These are phyloP conservation scores for Lordiphosa mommai DNA, from an alignment of 1,140 invertebrate species.

Conservation along the genomic window DNA sequence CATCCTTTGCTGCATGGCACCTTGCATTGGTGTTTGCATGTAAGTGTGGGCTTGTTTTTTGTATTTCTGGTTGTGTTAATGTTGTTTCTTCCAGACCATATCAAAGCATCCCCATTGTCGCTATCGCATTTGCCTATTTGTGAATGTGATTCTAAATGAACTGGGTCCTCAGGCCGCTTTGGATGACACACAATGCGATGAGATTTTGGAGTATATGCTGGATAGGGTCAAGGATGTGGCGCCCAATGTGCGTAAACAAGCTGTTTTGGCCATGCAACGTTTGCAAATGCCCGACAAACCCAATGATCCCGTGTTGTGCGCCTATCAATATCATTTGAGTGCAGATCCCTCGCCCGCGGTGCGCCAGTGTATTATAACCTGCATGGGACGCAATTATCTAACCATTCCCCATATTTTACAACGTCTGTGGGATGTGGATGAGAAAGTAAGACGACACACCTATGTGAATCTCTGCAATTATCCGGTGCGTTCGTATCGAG, in stretches of 20 bases:
- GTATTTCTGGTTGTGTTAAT: not conserved
- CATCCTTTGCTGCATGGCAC: conserved; percentile 82
- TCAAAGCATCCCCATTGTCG: conserved; percentile 81
- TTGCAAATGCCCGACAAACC: conserved; percentile 89
- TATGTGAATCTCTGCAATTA: conserved; percentile 87
- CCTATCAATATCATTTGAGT: conserved; percentile 88
- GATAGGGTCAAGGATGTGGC: conserved; percentile 82
- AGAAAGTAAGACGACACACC: conserved; percentile 86
- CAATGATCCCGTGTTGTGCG: conserved; percentile 88
- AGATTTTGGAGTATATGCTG: conserved; percentile 86
- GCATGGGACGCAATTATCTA: conserved; percentile 84
- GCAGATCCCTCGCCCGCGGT: conserved; percentile 89
- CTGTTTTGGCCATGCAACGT: conserved; percentile 88
- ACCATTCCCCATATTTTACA: conserved; percentile 85
- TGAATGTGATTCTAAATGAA: conserved; percentile 86
- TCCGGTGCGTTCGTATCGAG: conserved; percentile 84
- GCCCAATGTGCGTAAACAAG: conserved; percentile 87
- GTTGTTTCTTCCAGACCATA: conserved; percentile 39
- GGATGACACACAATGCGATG: conserved; percentile 88
- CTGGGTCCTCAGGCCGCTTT: conserved; percentile 88
- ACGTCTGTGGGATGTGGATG: conserved; percentile 87
- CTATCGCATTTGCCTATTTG: conserved; percentile 87
- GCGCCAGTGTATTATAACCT: conserved; percentile 84
- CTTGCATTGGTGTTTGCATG: conserved; percentile 80
- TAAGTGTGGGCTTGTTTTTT: conserved; percentile 35